Evolutionary conservation across 1,140 invertebrate genomes (phyloP), one percentile per base, ranked within the genome.

Genomic region (Diplogasteroides magnus): DNA sequence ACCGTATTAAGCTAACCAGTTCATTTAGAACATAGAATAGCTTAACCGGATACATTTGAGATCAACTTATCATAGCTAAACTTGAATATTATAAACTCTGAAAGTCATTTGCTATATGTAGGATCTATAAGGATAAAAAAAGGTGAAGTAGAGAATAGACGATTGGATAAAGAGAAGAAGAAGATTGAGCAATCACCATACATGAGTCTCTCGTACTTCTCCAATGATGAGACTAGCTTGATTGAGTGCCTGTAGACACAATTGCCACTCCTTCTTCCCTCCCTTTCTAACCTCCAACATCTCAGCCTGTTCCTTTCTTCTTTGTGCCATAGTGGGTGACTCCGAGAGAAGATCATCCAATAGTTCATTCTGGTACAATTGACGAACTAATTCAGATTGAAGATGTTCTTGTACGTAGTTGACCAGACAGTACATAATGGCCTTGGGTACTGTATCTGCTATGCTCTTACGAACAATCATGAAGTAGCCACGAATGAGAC

Each of bases 381-480:
- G 93, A 58, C 93, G 94, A 0, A 99, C 96, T 48, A 99, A 86
- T 85, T 99, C 96, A 69, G 92, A 95, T 85, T 99, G 96, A 74
- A 99, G 86, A 85, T 98, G 97, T 84, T 98, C 82, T 75, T 82
- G 26, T 55, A 97, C 92, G 84, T 88, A 91, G 86, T 98, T 98
- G 63, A 99, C 97, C 78, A 99, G 86, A 85, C 98, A 98, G 87
- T 98, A 93, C 97, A 99, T 99, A 74, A 99, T 91, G 31, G 95
- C 93, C 86, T 99, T 99, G 13, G 97, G 97, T 61, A 98, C 93
- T 64, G 90, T 93, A 84, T 99, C 97, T 85, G 98, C 94, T 83
- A 98, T 97, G 48, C 92, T 96, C 86, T 98, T 98, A 28, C 94
- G 88, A 29, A 98, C 92, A 82, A 99, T 98, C 84, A 95, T 91